Conservation (phyloP, 2,888 invertebrate species). For the Koerneria pararmatus region DNA sequence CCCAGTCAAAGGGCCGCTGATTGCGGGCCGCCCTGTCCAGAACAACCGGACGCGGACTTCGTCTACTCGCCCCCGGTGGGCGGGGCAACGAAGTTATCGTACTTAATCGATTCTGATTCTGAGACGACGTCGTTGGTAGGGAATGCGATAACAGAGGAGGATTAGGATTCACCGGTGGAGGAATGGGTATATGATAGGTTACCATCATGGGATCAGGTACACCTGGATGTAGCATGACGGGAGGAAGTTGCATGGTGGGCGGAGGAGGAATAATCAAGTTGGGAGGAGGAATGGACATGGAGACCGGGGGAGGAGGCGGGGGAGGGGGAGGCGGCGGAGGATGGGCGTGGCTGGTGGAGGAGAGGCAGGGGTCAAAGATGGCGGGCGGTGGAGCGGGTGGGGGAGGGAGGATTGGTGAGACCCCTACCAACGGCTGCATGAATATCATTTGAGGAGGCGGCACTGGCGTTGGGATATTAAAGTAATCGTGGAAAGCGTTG, state of each 20-base stretch:
- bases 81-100: too few species aligned
- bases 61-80: too few species aligned
- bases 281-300: not conserved
- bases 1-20: slow-evolving; percentile 23
- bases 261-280: slow-evolving; percentile 11
- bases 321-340: slow-evolving; percentile 10
- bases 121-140: too few species aligned
- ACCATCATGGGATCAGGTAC: not conserved
- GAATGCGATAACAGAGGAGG: too few species aligned
- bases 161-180: too few species aligned
- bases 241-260: not conserved
- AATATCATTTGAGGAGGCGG: slow-evolving; percentile 19
- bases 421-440: not conserved
- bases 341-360: too few species aligned
- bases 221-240: not conserved
- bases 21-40: too few species aligned
- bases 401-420: slow-evolving; percentile 14
- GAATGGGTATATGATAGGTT: too few species aligned
- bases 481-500: too few species aligned
- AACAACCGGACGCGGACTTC: too few species aligned
- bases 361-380: not conserved
- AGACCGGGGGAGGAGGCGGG: slow-evolving; percentile 1
- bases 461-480: not conserved
- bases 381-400: slow-evolving; percentile 10
- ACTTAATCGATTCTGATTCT: too few species aligned